phyloP scores from a whole-genome alignment of 2,797 vertebrate species.

The Oreochromis grahami region DNA sequence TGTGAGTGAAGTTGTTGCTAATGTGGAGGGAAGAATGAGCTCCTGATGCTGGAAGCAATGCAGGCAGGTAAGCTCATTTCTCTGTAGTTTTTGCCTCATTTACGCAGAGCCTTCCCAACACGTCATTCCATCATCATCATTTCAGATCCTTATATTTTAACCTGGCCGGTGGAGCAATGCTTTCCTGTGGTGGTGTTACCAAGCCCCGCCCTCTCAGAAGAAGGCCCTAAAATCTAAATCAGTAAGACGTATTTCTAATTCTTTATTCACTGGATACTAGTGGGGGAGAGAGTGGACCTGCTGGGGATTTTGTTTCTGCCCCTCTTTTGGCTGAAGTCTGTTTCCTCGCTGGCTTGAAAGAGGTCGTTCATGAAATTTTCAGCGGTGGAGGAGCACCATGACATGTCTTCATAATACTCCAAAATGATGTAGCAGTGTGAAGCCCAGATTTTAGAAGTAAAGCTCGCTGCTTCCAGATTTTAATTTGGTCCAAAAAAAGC shows the following conservation, averaged over 20 bases:
- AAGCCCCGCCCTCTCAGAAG: background rate
- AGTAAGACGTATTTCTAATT: background rate
- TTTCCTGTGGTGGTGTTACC: background rate
- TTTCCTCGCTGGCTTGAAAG: background rate
- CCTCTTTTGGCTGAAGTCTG: background rate
- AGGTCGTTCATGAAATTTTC: background rate
- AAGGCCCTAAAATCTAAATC: slow-evolving; percentile 17
- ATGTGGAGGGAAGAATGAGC: background rate
- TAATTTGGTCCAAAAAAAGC: background rate
- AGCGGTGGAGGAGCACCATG: background rate
- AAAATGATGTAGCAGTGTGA: background rate
- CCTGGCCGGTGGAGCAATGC: background rate
- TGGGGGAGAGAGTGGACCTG: background rate
- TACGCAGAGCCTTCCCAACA: background rate
- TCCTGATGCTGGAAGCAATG: background rate
- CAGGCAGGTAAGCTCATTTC: background rate
- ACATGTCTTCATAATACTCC: background rate
- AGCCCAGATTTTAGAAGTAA: too few species aligned
- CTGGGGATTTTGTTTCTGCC: background rate
- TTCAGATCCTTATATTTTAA: background rate
- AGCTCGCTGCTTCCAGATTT: background rate
- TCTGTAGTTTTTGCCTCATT: background rate
- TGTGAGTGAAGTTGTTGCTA: background rate
- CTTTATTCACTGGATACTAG: background rate
- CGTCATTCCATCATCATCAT: background rate